A percentile compares a stretch with the other conserved stretches of the same genome.
Conservation (phyloP, 30 jellyfish, hydroid and myxozoan genomes). For the Aurelia aurita region DNA sequence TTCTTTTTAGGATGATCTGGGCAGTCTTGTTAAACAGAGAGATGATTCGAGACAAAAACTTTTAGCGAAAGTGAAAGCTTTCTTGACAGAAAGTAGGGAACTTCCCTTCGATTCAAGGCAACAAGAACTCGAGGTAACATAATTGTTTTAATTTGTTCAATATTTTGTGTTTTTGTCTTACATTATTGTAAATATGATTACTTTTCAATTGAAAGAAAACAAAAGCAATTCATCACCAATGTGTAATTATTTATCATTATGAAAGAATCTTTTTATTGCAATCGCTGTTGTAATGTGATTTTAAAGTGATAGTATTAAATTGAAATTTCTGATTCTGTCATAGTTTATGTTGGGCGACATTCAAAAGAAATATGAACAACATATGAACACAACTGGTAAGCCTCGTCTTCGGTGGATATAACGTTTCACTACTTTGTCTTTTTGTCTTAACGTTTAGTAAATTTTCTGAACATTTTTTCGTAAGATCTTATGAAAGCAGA, state of each 20-base stretch:
- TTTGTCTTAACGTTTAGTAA: too few relatives aligned
- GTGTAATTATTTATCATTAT: too few relatives aligned
- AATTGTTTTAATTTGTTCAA: background rate
- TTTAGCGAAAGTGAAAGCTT: conserved; percentile 11
- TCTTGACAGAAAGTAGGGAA: background rate
- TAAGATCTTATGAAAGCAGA: too few relatives aligned
- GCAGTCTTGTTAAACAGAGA: conserved; percentile 30
- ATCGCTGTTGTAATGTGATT: too few relatives aligned
- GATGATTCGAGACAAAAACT: conserved; percentile 23
- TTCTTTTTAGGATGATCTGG: conserved; percentile 22
- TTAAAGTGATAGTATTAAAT: too few relatives aligned
- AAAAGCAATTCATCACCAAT: too few relatives aligned
- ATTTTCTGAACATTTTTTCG: too few relatives aligned
- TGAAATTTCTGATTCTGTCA: background rate
- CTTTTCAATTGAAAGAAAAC: too few relatives aligned
- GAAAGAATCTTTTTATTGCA: too few relatives aligned
- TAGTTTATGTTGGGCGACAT: background rate
- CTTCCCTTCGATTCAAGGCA: conserved; percentile 39
- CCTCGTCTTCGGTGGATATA: too few relatives aligned
- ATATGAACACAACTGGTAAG: background rate
- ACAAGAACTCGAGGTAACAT: conserved; percentile 47
- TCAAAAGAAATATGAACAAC: background rate
- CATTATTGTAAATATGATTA: too few relatives aligned
- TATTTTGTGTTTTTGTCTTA: background rate
- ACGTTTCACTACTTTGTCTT: too few relatives aligned